Conservation (phyloP, 1,140 invertebrate genomes). For the Drosophila sturtevanti region DNA sequence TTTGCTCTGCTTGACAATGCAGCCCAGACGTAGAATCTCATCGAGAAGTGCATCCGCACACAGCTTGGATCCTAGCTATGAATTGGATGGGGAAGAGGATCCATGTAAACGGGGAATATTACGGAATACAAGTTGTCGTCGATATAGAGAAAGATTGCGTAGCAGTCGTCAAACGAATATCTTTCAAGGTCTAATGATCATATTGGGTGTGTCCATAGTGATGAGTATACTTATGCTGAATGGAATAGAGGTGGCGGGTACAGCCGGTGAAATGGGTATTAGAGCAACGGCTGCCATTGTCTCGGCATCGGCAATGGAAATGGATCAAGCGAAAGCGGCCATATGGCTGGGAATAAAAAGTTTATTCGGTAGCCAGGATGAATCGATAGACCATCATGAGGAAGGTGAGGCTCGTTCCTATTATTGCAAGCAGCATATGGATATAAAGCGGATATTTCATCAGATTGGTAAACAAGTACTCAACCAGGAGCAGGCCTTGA, state of each 20-base stretch:
- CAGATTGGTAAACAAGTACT: slow-evolving; percentile 43
- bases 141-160: slow-evolving; percentile 29
- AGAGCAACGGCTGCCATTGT: not conserved
- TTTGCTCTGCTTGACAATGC: not conserved
- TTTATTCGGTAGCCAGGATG: not conserved
- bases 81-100: slow-evolving; percentile 26
- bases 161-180: slow-evolving; percentile 25
- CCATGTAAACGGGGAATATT: slow-evolving; percentile 40
- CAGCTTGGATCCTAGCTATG: not conserved
- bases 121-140: slow-evolving; percentile 30
- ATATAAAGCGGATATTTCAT: slow-evolving; percentile 37
- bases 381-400: not conserved
- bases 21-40: not conserved
- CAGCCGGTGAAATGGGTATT: not conserved
- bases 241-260: slow-evolving; percentile 11
- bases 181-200: slow-evolving; percentile 33
- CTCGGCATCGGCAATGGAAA: not conserved
- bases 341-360: slow-evolving; percentile 11
- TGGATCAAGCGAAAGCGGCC: not conserved
- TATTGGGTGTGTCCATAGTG: slow-evolving; percentile 13
- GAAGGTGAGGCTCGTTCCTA: not conserved
- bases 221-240: slow-evolving; percentile 34
- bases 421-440: slow-evolving; percentile 22
- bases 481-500: slow-evolving; percentile 58
- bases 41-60: not conserved